A percentile compares a stretch with the other conserved stretches of the same genome.
Conservation (phyloP, 2,888 invertebrate genomes). For the Perdita meconis region DNA sequence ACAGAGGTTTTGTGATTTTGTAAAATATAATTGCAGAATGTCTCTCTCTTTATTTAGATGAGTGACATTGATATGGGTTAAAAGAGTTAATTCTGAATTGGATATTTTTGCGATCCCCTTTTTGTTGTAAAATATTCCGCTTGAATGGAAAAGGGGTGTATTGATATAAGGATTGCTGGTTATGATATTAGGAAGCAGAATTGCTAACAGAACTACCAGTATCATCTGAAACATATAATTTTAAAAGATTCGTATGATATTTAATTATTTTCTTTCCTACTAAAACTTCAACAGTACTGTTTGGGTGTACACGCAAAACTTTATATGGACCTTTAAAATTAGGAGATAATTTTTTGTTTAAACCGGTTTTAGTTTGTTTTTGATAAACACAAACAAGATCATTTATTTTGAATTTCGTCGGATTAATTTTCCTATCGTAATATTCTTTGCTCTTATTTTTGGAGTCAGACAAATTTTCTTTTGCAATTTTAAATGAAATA, state of each 20-base stretch:
- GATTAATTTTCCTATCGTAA: slow-evolving; percentile 7
- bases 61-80: slow-evolving; percentile 13
- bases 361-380: neutral
- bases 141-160: slow-evolving; percentile 3
- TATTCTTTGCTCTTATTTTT: slow-evolving; percentile 13
- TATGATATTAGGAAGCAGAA: neutral
- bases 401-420: neutral
- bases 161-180: neutral
- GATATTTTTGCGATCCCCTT: slow-evolving; percentile 9
- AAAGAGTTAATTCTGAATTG: neutral
- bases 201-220: neutral
- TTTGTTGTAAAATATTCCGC: slow-evolving; percentile 17
- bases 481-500: neutral
- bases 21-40: neutral
- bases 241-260: slow-evolving; percentile 31
- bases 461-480: neutral
- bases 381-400: slow-evolving; percentile 6
- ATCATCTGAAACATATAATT: slow-evolving; percentile 36
- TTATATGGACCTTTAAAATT: slow-evolving; percentile 20
- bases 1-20: slow-evolving; percentile 6
- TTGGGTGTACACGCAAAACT: neutral
- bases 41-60: neutral
- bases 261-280: slow-evolving; percentile 1
- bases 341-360: slow-evolving; percentile 16
- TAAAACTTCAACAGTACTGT: slow-evolving; percentile 23